Percentiles rank a stretch among this genome's conserved stretches.
Evolutionary conservation across 2,797 vertebrate genomes (phyloP).

Genomic region (Necrosyrtes monachus): DNA sequence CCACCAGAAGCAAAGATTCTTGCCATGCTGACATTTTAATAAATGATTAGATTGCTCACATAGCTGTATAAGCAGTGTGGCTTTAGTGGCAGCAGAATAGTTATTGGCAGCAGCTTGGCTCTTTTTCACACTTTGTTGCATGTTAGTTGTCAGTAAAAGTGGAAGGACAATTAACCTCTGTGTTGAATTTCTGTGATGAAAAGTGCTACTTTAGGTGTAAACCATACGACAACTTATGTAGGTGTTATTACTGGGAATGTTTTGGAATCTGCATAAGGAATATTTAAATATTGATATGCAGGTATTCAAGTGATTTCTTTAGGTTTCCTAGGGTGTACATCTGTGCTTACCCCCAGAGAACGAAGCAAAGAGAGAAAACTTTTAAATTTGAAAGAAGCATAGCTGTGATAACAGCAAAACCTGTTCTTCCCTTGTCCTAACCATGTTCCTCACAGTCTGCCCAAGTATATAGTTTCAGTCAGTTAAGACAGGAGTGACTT

Average conservation of each 20-base stretch:
- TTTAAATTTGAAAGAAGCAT: neutral
- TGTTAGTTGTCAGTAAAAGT: neutral
- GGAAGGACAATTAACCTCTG: neutral
- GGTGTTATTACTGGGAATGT: neutral
- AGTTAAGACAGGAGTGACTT: neutral
- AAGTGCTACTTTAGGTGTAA: neutral
- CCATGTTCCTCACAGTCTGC: neutral
- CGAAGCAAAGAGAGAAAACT: neutral
- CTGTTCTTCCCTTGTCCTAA: neutral
- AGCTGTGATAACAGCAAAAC: neutral
- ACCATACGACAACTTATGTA: neutral
- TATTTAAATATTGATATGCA: neutral
- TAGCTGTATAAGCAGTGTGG: neutral
- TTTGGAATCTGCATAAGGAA: neutral
- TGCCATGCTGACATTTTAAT: neutral
- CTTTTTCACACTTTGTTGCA: neutral
- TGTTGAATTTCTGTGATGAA: neutral
- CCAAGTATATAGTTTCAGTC: neutral
- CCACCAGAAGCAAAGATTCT: neutral
- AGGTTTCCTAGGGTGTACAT: neutral
- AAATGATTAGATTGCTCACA: neutral
- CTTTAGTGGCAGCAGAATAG: neutral
- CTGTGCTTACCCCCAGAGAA: neutral
- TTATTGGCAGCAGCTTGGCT: neutral
- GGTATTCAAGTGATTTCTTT: neutral